These are phyloP conservation scores for Drosophila stalkeri DNA, from an alignment of 2,888 invertebrate genomes.

Conservation along the genomic window DNA sequence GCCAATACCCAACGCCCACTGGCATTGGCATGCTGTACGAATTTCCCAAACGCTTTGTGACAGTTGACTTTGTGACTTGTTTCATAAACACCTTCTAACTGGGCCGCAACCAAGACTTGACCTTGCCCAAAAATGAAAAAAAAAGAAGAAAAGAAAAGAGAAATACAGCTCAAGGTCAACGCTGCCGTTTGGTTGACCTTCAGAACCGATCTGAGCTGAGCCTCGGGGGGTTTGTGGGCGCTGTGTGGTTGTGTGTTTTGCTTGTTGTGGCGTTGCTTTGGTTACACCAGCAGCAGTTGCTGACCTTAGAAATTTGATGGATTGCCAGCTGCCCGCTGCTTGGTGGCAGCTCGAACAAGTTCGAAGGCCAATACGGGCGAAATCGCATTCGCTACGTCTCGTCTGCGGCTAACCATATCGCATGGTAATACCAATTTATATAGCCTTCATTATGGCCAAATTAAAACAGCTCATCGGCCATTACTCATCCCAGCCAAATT, in stretches of 20 bases:
- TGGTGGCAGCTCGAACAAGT: too few species aligned
- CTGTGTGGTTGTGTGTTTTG: constrained; percentile 51
- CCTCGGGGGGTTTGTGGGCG: constrained; percentile 70
- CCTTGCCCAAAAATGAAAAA: constrained; percentile 28
- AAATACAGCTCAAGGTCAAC: constrained; percentile 36
- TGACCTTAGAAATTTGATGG: constrained; percentile 61
- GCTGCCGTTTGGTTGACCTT: constrained; percentile 47
- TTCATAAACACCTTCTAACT: constrained; percentile 61
- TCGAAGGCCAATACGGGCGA: constrained; percentile 38
- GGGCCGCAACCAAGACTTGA: constrained; percentile 37
- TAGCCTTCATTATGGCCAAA: constrained; percentile 62
- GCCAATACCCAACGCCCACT: not conserved
- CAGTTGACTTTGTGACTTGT: constrained; percentile 68
- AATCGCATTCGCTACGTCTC: constrained; percentile 69
- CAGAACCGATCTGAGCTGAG: constrained; percentile 2
- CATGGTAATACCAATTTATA: constrained; percentile 61
- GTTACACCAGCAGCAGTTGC: constrained; percentile 15
- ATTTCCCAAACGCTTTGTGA: constrained; percentile 28
- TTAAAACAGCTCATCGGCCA: constrained; percentile 59
- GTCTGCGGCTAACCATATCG: constrained; percentile 70
- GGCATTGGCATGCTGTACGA: constrained; percentile 3
- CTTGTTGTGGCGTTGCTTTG: constrained; percentile 70
- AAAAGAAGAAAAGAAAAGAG: not conserved
- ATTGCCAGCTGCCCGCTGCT: constrained; percentile 43
- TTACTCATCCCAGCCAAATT: constrained; percentile 43